Evolutionary conservation across 2,797 vertebrate genomes (phyloP).

Genomic region (Ptychobarbus kaznakovi): DNA sequence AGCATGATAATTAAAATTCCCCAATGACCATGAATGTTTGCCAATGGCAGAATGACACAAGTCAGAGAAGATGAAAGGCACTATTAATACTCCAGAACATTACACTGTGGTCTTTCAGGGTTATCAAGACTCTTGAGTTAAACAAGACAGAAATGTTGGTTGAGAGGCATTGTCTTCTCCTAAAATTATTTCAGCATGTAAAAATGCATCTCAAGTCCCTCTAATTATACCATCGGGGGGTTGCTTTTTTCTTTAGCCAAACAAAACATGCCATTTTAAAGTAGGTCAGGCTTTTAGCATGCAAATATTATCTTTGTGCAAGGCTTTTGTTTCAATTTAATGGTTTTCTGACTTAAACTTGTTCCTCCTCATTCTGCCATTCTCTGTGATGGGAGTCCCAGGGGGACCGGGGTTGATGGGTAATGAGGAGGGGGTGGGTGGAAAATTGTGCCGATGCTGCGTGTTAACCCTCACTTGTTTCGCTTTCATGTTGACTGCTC

Average conservation of each 20-base stretch:
- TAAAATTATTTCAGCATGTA: slow-evolving; percentile 40
- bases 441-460: slow-evolving; percentile 72
- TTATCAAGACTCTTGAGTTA: slow-evolving; percentile 44
- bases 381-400: slow-evolving; percentile 67
- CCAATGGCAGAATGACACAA: slow-evolving; percentile 33
- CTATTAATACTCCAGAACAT: slow-evolving; percentile 39
- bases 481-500: slow-evolving; percentile 56
- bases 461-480: slow-evolving; percentile 64
- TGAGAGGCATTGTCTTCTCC: slow-evolving; percentile 45
- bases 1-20: slow-evolving; percentile 33
- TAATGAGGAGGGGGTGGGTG: slow-evolving; percentile 71
- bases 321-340: slow-evolving; percentile 72
- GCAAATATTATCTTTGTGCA: slow-evolving; percentile 65
- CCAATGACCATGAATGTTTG: slow-evolving; percentile 14
- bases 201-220: slow-evolving; percentile 58
- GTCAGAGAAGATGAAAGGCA: slow-evolving; percentile 7
- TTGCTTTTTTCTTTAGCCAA: slow-evolving; percentile 61
- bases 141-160: slow-evolving; percentile 44
- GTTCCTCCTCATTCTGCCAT: slow-evolving; percentile 71
- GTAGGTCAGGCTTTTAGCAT: slow-evolving; percentile 78
- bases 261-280: slow-evolving; percentile 69
- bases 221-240: slow-evolving; percentile 52
- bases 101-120: slow-evolving; percentile 32
- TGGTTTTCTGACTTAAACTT: slow-evolving; percentile 73
- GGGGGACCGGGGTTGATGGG: slow-evolving; percentile 69